These are phyloP conservation scores for Dicentrarchus labrax DNA, from an alignment of 2,113 vertebrate genomes.

Conservation along the genomic window DNA sequence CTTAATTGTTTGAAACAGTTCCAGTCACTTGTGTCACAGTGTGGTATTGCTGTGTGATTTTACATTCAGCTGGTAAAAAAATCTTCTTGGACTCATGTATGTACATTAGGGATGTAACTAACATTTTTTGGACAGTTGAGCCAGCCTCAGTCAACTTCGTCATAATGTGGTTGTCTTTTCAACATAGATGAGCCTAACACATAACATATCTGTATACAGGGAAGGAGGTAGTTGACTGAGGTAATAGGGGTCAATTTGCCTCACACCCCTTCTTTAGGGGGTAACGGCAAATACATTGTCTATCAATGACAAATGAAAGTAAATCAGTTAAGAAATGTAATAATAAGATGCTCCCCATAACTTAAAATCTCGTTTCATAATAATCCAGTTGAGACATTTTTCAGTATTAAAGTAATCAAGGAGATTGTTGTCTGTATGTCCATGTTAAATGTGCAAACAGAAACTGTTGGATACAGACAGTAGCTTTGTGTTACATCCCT, in stretches of 20 bases:
- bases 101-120: conserved; percentile 4
- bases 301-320: too few relatives aligned
- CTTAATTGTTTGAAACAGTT: background rate
- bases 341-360: too few relatives aligned
- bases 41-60: background rate
- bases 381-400: background rate
- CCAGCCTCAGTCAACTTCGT: too few relatives aligned
- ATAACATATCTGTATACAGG: too few relatives aligned
- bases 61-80: background rate
- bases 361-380: background rate
- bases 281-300: too few relatives aligned
- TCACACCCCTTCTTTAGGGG: too few relatives aligned
- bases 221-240: too few relatives aligned
- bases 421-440: background rate
- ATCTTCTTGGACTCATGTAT: background rate
- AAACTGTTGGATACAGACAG: background rate
- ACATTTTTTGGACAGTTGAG: background rate
- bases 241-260: too few relatives aligned
- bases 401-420: background rate
- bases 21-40: too few relatives aligned
- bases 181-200: too few relatives aligned
- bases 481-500: background rate
- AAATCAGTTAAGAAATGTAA: too few relatives aligned
- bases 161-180: too few relatives aligned
- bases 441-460: background rate